Percentiles rank a stretch among this genome's conserved stretches.
These are phyloP conservation scores for Neoarius graeffei DNA, from an alignment of 2,113 vertebrate species.

Conservation along the genomic window DNA sequence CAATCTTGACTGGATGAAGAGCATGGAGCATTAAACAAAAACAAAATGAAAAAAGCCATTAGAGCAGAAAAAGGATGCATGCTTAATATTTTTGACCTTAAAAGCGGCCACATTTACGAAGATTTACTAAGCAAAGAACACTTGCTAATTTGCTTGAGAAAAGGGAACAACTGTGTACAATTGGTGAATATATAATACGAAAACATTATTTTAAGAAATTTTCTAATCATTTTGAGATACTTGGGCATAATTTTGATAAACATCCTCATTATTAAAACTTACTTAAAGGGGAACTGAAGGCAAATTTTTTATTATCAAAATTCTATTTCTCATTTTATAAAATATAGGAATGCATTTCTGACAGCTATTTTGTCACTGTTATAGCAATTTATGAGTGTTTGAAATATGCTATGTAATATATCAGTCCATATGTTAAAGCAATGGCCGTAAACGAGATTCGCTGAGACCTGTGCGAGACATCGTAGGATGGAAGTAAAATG, in stretches of 20 bases:
- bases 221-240: background rate
- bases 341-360: no score
- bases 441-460: no score
- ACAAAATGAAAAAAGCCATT: background rate
- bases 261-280: background rate
- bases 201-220: background rate
- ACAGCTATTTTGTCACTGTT: no score
- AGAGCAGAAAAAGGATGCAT: background rate
- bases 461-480: no score
- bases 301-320: no score
- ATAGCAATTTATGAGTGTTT: no score
- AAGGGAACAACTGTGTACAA: background rate
- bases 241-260: background rate
- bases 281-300: no score
- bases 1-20: conserved; percentile 38
- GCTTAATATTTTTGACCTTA: background rate
- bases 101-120: background rate
- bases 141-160: background rate
- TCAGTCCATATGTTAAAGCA: no score
- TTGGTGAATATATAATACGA: background rate
- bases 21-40: background rate
- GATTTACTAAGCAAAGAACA: background rate
- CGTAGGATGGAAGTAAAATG: no score
- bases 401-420: no score
- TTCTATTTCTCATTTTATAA: no score